Evolutionary conservation across 2,113 vertebrate genomes (phyloP).

Genomic region (Sebastes fasciatus): DNA sequence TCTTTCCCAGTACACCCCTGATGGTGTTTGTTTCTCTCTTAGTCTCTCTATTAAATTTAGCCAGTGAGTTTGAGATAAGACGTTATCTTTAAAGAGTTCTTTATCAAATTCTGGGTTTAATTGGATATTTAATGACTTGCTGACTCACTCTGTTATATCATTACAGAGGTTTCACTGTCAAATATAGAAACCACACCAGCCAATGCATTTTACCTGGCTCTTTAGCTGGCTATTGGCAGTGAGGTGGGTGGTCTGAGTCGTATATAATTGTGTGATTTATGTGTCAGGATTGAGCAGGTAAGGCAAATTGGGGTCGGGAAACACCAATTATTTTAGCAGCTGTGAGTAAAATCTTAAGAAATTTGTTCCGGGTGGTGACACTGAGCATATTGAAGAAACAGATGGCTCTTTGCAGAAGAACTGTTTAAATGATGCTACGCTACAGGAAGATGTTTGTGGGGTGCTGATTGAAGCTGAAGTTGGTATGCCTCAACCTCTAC

Average conservation of each 20-base stretch:
- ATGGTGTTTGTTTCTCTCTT: too few species aligned
- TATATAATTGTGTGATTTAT: conserved; percentile 38
- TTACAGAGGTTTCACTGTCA: neutral
- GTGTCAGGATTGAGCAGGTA: conserved; percentile 35
- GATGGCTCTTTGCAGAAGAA: conserved; percentile 30
- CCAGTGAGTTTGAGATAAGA: neutral
- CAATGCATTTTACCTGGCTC: neutral
- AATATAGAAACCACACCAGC: neutral
- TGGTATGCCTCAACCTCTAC: too few species aligned
- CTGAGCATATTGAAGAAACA: conserved; percentile 41
- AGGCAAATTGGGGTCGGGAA: conserved; percentile 42
- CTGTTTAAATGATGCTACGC: neutral
- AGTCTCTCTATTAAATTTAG: too few species aligned
- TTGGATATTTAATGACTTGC: neutral
- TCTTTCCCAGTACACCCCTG: too few species aligned
- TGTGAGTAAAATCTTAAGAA: conserved; percentile 20
- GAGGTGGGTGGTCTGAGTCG: conserved; percentile 51
- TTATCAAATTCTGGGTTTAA: neutral
- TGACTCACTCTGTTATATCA: neutral
- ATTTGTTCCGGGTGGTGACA: conserved; percentile 23
- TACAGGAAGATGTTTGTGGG: neutral
- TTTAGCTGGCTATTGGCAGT: neutral
- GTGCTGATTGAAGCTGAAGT: too few species aligned
- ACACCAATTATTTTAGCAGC: conserved; percentile 37
- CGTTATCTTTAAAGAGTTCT: neutral